Evolutionary conservation across 2,888 invertebrate genomes (phyloP), one percentile per base, ranked within the genome.

Genomic region (Drosophila robusta): DNA sequence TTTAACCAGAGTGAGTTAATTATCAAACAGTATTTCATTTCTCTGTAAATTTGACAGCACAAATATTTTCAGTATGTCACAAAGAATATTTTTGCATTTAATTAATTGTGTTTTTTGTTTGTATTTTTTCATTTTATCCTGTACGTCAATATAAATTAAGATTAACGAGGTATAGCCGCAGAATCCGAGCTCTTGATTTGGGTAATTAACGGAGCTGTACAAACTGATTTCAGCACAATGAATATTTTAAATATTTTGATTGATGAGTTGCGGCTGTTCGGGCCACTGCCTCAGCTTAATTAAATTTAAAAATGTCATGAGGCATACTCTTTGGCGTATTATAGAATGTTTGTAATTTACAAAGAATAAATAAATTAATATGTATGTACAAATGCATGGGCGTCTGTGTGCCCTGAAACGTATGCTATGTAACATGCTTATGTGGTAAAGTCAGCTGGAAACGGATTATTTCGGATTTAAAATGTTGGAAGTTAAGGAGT

Each of bases 131-230:
- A 39, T 9, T 9, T 38, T 16, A 4, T 36, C 11, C 49, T 7
- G 50, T 38, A 34, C 22, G 44, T 54, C 42, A 54, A 54, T 54
- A 24, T 42, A 34, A 54, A 54, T 54, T 24, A 54, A 54, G 54
- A 54, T 54, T 44, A 54, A 54, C 44, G 54, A 54, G 38, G 7
- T 16, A 38, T 11, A 12, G 41, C 41, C 1, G 11, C n/a, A 29
- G 5, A 16, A 41, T 52, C 18, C n/a, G 26, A 16, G 26, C 16
- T n/a, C 18, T 7, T 42, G 52, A 42, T 54, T 62, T 46, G n/a
- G 32, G n/a, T 46, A 62, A 61, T 47, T 47, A 62, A 41, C 39
- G 24, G 11, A n/a, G 24, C 39, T 46, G 11, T 41, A 29, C 11
- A 47, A 63, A 62, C 26, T 24, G 41, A 42, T 56, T 26, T 11